These are phyloP conservation scores for Drosophila falleni DNA, from an alignment of 2,888 invertebrate genomes.

Conservation along the genomic window DNA sequence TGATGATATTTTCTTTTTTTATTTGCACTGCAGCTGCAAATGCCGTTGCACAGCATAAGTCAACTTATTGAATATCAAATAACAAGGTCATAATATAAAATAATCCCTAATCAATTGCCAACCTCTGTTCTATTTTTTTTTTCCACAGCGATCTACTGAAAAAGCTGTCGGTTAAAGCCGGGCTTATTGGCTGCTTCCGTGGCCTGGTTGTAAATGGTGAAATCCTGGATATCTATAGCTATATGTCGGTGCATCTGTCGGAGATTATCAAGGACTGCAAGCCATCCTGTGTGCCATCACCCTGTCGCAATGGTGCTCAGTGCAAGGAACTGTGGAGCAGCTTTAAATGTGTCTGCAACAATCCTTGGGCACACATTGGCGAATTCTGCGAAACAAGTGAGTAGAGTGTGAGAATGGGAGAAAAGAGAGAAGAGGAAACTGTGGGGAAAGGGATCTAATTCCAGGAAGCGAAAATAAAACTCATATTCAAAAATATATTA, in stretches of 20 bases:
- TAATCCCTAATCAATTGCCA: conserved; percentile 66
- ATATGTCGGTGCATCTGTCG: conserved; percentile 95
- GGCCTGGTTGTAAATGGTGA: conserved; percentile 96
- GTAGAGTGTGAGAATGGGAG: conserved; percentile 73
- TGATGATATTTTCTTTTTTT: conserved; percentile 11
- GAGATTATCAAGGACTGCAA: conserved; percentile 97
- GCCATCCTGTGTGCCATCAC: conserved; percentile 97
- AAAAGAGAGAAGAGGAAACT: background rate
- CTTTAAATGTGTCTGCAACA: conserved; percentile 96
- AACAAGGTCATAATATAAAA: conserved; percentile 52
- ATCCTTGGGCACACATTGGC: conserved; percentile 96
- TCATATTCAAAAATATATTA: too few species aligned
- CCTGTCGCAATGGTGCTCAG: conserved; percentile 95
- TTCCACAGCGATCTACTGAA: conserved; percentile 90
- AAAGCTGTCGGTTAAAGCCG: conserved; percentile 93
- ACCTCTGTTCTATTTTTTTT: background rate
- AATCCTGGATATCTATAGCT: conserved; percentile 95
- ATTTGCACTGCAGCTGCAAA: conserved; percentile 30
- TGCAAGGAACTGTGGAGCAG: conserved; percentile 97
- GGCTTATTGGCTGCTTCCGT: conserved; percentile 96
- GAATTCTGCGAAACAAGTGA: conserved; percentile 95
- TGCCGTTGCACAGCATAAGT: conserved; percentile 26
- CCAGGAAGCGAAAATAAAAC: too few species aligned
- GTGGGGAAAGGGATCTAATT: too few species aligned
- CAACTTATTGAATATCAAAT: conserved; percentile 68